Percentiles rank a stretch among this genome's conserved stretches.
These are phyloP conservation scores for Actinia tenebrosa DNA, from an alignment of 64 coral and sea anemone genomes.

Conservation along the genomic window DNA sequence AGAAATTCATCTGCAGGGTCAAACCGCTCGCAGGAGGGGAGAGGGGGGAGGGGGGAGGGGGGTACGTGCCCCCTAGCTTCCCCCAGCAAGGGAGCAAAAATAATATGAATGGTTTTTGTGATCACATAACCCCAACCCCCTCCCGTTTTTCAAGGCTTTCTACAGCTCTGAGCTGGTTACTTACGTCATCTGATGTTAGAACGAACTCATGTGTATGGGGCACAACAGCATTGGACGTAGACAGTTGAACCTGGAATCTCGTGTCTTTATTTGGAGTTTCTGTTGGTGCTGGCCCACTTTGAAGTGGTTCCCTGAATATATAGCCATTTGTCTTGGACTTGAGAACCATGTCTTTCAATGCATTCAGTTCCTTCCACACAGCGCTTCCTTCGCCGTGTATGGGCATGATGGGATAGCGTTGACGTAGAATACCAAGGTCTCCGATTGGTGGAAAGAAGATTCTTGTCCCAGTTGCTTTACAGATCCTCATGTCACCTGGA, in stretches of 20 bases:
- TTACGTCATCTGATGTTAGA: neutral
- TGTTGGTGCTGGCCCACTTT: neutral
- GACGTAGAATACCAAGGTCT: conserved; percentile 43
- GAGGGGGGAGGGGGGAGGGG: too few species aligned
- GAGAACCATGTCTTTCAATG: conserved; percentile 45
- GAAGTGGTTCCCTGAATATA: conserved; percentile 14
- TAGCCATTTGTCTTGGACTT: conserved; percentile 44
- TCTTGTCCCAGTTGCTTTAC: conserved; percentile 51
- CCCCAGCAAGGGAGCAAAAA: too few species aligned
- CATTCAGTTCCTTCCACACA: conserved; percentile 61
- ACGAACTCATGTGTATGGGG: neutral
- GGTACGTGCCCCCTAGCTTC: too few species aligned
- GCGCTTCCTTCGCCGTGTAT: conserved; percentile 62
- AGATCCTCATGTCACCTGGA: conserved; percentile 4
- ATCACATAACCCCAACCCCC: too few species aligned
- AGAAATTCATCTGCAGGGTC: too few species aligned
- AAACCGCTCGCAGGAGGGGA: too few species aligned
- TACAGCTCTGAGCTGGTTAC: neutral
- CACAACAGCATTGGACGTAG: neutral
- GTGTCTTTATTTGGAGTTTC: neutral
- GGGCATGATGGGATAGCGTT: conserved; percentile 70
- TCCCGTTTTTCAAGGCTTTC: too few species aligned
- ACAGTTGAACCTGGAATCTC: neutral
- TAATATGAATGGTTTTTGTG: too few species aligned
- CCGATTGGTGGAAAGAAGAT: conserved; percentile 53